Evolutionary conservation across 2,113 vertebrate species (phyloP), one percentile per base, ranked within the genome.

Genomic region (Zapus hudsonius): DNA sequence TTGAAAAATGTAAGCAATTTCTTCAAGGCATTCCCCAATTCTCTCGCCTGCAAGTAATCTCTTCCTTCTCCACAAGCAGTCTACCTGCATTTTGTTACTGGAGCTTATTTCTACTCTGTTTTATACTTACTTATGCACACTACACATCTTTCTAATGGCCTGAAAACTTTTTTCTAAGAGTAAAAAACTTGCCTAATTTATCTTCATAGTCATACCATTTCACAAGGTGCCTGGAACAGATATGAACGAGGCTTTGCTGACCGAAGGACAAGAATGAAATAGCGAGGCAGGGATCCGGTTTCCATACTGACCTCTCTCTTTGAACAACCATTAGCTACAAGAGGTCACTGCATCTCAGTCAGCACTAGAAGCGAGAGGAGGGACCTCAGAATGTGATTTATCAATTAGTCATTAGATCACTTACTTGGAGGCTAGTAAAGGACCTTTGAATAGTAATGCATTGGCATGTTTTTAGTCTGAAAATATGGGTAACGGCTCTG

Each of bases 1-100:
- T 92, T 96, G 96, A 97, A 96, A 96, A 97, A 96, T 96, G 94
- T 89, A 91, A 95, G 96, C 91, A 97, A 95, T 96, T 96, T 97
- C 93, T 93, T 95, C 91, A 64, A 91, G 92, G 93, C 96, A 78
- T 91, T 94, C 89, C 76, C 94, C 91, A 92, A 61, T 94, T 92
- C 94, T 95, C 96, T 94, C 75, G 33, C 94, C 95, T 87, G 82
- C 81, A 91, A 96, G 96, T 63, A 92, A 95, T 96, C 94, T 96
- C 52, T 67, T 79, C 36, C 67, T 90, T 93, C 78, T 89, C 91
- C 91, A 88, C 66, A 76, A 64, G 78, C 92, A 91, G 94, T 92
- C 89, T 92, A 89, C 95, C 81, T 87, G 59, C 91, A 93, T 96
- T 94, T 96, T 86, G 86, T 95, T 95, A 92, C 74, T 44, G 74